These are phyloP conservation scores for Meda fulgida DNA, from an alignment of 2,797 vertebrate species.

Conservation along the genomic window DNA sequence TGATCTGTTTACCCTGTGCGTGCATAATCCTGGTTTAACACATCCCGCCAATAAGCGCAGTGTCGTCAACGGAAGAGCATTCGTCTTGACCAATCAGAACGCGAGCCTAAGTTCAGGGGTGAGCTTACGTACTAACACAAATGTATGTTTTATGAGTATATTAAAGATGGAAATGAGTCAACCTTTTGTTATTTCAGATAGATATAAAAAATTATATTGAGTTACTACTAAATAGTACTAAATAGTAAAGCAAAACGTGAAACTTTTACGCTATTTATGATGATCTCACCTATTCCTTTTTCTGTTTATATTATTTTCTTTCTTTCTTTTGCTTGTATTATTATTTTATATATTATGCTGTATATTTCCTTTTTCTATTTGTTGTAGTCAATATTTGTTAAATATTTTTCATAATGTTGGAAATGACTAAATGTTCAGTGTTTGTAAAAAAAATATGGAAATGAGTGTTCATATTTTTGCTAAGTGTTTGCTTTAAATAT, in stretches of 20 bases:
- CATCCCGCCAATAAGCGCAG: constrained; percentile 39
- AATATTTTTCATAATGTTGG: not conserved
- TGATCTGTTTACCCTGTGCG: not conserved
- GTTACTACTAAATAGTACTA: too few species aligned
- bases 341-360: too few species aligned
- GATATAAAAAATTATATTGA: not conserved
- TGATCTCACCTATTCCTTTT: too few species aligned
- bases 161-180: not conserved
- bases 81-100: constrained; percentile 23
- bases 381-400: not conserved
- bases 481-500: not conserved
- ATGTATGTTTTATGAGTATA: too few species aligned
- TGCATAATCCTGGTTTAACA: not conserved
- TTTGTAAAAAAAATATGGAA: too few species aligned
- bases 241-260: too few species aligned
- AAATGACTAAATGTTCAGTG: too few species aligned
- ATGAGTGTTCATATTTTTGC: not conserved
- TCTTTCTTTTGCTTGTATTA: too few species aligned
- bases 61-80: constrained; percentile 32
- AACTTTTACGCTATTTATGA: not conserved
- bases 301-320: too few species aligned
- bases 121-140: not conserved
- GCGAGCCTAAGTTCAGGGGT: not conserved
- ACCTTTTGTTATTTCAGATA: not conserved
- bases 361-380: too few species aligned